Percentiles rank a stretch among this genome's conserved stretches.
Evolutionary conservation across 2,113 vertebrate genomes (phyloP).

Genomic region (Scomber scombrus): DNA sequence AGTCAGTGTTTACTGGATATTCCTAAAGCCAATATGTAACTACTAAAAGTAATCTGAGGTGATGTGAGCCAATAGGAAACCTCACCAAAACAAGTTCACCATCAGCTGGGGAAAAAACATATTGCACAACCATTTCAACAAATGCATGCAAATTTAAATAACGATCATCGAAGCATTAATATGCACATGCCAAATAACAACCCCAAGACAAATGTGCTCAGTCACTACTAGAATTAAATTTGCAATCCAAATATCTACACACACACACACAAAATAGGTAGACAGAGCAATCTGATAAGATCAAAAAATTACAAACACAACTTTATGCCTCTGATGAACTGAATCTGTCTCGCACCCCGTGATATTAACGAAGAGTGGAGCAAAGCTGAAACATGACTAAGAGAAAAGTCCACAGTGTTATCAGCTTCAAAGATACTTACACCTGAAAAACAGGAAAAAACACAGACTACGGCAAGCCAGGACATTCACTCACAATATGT

Average conservation of each 20-base stretch:
- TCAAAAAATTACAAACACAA: neutral
- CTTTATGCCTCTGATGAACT: too few species aligned
- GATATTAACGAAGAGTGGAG: neutral
- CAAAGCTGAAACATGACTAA: too few species aligned
- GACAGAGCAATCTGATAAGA: neutral
- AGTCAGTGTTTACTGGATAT: too few species aligned
- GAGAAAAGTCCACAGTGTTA: too few species aligned
- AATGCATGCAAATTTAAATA: neutral
- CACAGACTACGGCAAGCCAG: too few species aligned
- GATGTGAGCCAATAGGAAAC: too few species aligned
- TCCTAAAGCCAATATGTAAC: too few species aligned
- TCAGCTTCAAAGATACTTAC: neutral
- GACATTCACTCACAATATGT: neutral
- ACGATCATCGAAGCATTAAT: too few species aligned
- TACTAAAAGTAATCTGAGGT: too few species aligned
- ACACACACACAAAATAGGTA: neutral
- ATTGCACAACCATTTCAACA: neutral
- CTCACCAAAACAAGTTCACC: too few species aligned
- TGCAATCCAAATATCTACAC: neutral
- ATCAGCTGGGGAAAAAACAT: too few species aligned
- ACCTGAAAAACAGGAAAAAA: neutral
- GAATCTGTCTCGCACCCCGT: neutral
- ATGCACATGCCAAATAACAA: too few species aligned
- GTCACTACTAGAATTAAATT: neutral
- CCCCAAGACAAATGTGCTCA: neutral